These are phyloP conservation scores for Okapia johnstoni DNA, from an alignment of 2,113 vertebrate species.

Conservation along the genomic window DNA sequence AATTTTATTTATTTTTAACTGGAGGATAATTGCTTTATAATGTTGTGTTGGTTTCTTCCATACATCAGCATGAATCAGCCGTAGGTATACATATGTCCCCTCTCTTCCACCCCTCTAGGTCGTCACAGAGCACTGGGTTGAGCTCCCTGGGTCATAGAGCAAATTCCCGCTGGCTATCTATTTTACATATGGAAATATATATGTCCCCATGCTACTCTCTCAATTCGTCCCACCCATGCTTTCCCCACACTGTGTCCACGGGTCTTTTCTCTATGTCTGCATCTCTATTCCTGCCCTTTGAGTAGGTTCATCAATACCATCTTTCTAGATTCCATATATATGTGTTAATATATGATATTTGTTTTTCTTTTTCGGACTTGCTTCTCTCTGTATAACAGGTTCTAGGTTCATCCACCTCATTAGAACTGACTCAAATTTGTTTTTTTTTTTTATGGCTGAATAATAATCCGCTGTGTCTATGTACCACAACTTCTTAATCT, in stretches of 20 bases:
- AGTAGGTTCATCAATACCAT: neutral
- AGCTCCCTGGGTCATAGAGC: neutral
- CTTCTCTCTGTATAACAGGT: neutral
- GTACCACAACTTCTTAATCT: neutral
- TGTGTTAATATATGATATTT: neutral
- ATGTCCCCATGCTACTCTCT: neutral
- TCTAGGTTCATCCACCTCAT: neutral
- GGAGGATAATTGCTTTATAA: neutral
- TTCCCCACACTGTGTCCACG: neutral
- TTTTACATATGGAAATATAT: neutral
- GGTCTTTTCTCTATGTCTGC: neutral
- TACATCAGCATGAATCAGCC: neutral
- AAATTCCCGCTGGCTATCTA: neutral
- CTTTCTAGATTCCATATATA: neutral
- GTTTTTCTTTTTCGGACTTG: neutral
- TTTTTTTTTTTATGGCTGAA: neutral
- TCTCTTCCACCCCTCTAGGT: neutral
- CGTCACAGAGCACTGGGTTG: neutral
- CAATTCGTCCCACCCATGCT: neutral
- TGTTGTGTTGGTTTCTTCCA: neutral
- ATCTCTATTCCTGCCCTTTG: neutral
- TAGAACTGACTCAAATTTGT: neutral
- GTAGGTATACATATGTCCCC: neutral
- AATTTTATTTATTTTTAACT: neutral
- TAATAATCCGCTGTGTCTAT: neutral